Base-by-base conservation (phyloP, 2,113 vertebrate genomes). In the Galemys pyrenaicus region DNA sequence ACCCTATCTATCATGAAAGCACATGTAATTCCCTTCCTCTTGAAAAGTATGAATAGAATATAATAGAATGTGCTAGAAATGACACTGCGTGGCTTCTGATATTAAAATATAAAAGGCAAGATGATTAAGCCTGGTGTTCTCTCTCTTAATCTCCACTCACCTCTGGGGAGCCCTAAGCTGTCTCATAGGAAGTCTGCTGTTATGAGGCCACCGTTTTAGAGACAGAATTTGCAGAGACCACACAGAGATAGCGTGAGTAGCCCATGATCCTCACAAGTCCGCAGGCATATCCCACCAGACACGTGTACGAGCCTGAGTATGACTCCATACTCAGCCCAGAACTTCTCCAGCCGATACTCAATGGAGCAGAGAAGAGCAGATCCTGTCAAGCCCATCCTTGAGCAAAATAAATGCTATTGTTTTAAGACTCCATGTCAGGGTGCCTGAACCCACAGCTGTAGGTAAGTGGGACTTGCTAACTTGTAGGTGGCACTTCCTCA, bases 21-120 rank as follows among this genome's bases (percentile, higher is more conserved):
- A 65, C 0, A 1, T 30, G 16, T 10, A 39, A 35, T 68, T 94
- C 46, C 20, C 15, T 54, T 71, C 9, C 51, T 13, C 37, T 81
- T 67, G 30, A 37, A 60, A 85, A 60, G n/a, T n/a, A n/a, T n/a
- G n/a, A n/a, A n/a, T n/a, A n/a, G n/a, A n/a, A n/a, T n/a, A n/a
- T n/a, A 86, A 24, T 19, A 13, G 60, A 89, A 46, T 19, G 20
- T 3, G 15, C 5, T 65, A 15, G 46, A 67, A 70, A 13, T 32
- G 41, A 28, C 30, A n/a, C 19, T 3, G 9, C 1, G 1, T 8
- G 22, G 67, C 4, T 49, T 68, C 30, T 0, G 1, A 13, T 32
- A 26, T 22, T 17, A 15, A 39, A 15, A 64, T 28, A 37, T 6
- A 54, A 74, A 81, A 89, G 28, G 10, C 19, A 28, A 5, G 8